Evolutionary conservation across 2,888 invertebrate species (phyloP), one percentile per base, ranked within the genome.

Genomic region (Neoaliturus tenellus): DNA sequence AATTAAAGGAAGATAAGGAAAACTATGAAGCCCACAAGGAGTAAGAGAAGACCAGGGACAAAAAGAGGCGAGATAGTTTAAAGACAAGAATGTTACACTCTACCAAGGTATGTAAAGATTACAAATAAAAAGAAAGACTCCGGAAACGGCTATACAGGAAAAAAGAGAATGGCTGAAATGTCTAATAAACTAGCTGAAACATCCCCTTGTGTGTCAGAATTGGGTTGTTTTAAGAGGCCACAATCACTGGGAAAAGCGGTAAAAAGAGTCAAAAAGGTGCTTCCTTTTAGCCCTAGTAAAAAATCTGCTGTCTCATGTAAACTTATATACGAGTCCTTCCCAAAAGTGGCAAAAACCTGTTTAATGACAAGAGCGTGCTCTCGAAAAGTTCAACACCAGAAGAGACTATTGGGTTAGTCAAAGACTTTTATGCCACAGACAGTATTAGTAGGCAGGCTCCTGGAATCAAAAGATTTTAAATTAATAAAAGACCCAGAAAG

Each of bases 11-110:
- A 17, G 58, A 58, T 17, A 58, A 14, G 17, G 58, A 58, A 10
- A 58, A 58, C 12, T 58, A 58, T 58, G 58, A 58, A 58, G 23
- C 10, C 12, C 58, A 58, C 58, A 58, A 58, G 17, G 58, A 58
- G 23, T 23, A 58, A 17, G 5, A 58, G 17, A 58, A 17, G 58
- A 58, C 8, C 8, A 58, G 58, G 17, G 58, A 58, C 17, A 58
- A 28, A 17, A 17, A 14, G 17, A 58, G 58, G 17, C 6, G 28
- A 58, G 58, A 10, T 10, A 58, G 14, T 6, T 58, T 58, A 12
- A 58, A 58, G 58, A 58, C 17, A 2, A 3, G 8, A 58, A 58
- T 14, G 12, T 14, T 17, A 58, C 6, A 14, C 6, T 58, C 58
- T 58, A 58, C 58, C 17, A 58, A 58, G 17, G 23, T 17, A 6